Conservation (phyloP, 2,113 vertebrate genomes). For the Salvator merianae region DNA sequence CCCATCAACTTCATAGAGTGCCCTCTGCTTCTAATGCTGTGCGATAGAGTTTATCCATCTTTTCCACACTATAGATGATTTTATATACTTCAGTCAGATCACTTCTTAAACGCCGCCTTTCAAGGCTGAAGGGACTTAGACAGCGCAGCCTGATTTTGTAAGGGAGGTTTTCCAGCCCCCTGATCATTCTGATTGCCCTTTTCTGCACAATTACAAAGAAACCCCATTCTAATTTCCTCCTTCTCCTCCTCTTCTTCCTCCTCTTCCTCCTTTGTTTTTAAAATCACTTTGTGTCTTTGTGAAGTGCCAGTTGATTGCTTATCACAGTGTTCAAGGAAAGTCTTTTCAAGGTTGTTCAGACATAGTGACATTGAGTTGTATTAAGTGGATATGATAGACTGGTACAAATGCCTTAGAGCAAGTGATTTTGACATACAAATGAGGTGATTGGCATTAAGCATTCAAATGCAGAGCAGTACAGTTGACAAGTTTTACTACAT, state of each 20-base stretch:
- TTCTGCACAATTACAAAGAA: too few species aligned
- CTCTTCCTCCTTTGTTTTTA: not conserved
- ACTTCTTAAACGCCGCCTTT: too few species aligned
- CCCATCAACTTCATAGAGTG: not conserved
- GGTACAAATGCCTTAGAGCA: not conserved
- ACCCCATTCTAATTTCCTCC: not conserved
- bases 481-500: not conserved
- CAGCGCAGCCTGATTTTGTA: too few species aligned
- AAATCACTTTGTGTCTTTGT: not conserved
- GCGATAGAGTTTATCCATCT: too few species aligned
- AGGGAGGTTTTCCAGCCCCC: too few species aligned
- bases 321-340: not conserved
- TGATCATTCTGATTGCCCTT: too few species aligned
- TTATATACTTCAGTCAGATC: too few species aligned
- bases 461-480: too few species aligned
- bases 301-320: not conserved
- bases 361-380: not conserved
- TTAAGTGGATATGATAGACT: not conserved
- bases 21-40: too few species aligned
- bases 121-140: too few species aligned
- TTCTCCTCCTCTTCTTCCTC: not conserved
- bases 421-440: not conserved
- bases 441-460: not conserved
- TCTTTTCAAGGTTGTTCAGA: not conserved
- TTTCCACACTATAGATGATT: too few species aligned